Conservation (phyloP, 2,113 vertebrate species). For the Channa maculata region DNA sequence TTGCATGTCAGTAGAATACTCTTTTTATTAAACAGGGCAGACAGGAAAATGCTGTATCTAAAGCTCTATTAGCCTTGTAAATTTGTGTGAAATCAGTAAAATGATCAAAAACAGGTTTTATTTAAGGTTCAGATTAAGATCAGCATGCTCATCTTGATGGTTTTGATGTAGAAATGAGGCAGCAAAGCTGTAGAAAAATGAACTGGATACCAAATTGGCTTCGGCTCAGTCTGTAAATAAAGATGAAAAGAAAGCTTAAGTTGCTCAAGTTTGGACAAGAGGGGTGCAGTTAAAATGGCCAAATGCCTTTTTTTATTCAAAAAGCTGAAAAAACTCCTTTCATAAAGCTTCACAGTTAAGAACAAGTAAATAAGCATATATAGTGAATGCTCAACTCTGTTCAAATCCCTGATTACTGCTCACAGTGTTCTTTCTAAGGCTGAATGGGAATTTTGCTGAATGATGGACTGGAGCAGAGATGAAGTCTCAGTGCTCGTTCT, state of each 20-base stretch:
- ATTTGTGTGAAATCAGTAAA: no score
- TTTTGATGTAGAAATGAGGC: no score
- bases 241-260: background rate
- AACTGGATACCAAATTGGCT: background rate
- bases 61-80: no score
- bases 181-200: background rate
- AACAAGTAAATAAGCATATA: background rate
- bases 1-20: background rate
- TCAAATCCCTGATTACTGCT: conserved; percentile 4
- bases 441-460: conserved; percentile 13
- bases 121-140: no score
- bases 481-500: conserved; percentile 3
- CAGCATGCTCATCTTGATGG: no score
- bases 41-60: no score
- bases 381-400: background rate
- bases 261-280: conserved; percentile 1
- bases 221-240: background rate
- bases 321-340: background rate
- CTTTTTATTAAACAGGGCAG: no score
- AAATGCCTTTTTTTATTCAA: background rate
- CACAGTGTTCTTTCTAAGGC: conserved; percentile 13
- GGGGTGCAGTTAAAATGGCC: background rate
- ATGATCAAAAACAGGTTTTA: no score
- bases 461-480: background rate
- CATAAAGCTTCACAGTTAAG: background rate